These are phyloP conservation scores for Neogobius melanostomus DNA, from an alignment of 2,113 vertebrate species.

Conservation along the genomic window DNA sequence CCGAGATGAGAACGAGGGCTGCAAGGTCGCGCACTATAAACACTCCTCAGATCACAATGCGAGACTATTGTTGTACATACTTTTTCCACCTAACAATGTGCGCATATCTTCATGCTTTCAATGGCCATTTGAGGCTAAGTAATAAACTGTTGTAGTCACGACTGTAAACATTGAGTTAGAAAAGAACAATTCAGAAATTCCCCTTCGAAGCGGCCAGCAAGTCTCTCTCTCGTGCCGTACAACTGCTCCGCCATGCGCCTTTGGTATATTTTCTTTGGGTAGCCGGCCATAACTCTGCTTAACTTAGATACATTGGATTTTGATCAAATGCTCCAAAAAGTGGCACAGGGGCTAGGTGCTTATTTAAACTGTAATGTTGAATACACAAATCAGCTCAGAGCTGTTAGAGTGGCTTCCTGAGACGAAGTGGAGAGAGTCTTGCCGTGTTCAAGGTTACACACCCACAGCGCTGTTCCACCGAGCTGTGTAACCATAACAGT, in stretches of 20 bases:
- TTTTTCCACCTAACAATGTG: slow-evolving; percentile 62
- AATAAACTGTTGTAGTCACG: slow-evolving; percentile 62
- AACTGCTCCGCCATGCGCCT: slow-evolving; percentile 40
- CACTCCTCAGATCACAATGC: slow-evolving; percentile 63
- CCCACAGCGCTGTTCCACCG: slow-evolving; percentile 65
- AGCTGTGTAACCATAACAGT: slow-evolving; percentile 76
- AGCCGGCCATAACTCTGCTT: slow-evolving; percentile 41
- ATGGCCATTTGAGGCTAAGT: slow-evolving; percentile 66
- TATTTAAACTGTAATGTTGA: slow-evolving; percentile 75
- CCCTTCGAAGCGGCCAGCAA: slow-evolving; percentile 29
- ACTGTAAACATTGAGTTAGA: slow-evolving; percentile 57
- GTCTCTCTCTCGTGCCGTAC: slow-evolving; percentile 27
- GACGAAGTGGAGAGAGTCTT: slow-evolving; percentile 49
- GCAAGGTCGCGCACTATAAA: slow-evolving; percentile 71
- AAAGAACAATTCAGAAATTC: slow-evolving; percentile 54
- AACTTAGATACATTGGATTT: slow-evolving; percentile 66
- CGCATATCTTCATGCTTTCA: slow-evolving; percentile 60
- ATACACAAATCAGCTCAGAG: slow-evolving; percentile 70
- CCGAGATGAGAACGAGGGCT: slow-evolving; percentile 59
- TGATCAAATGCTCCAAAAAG: slow-evolving; percentile 69
- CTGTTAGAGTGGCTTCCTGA: slow-evolving; percentile 48
- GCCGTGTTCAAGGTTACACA: slow-evolving; percentile 69
- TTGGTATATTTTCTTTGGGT: slow-evolving; percentile 71
- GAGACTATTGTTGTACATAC: slow-evolving; percentile 64
- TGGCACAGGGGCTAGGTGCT: slow-evolving; percentile 57